These are phyloP conservation scores for Hydrozoanthus tunicans DNA, from an alignment of 64 coral and sea anemone genomes.

Conservation along the genomic window DNA sequence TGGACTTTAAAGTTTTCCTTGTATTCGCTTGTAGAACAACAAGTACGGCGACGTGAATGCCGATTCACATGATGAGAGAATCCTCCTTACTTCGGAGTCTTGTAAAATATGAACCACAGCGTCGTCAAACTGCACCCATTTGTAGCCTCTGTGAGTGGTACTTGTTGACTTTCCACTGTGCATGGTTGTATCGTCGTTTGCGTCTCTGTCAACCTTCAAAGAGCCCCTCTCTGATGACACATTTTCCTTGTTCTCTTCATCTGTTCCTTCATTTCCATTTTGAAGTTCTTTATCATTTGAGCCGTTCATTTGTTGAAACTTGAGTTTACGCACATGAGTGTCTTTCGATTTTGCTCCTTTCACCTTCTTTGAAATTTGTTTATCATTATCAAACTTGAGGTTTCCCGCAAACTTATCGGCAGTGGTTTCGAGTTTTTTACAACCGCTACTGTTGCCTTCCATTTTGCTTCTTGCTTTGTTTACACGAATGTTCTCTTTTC, in stretches of 20 bases:
- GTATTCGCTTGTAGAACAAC: conserved; percentile 76
- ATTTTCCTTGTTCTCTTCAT: conserved; percentile 40
- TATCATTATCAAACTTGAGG: neutral
- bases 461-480: neutral
- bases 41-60: conserved; percentile 91
- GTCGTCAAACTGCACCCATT: conserved; percentile 95
- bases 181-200: neutral
- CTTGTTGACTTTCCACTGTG: conserved; percentile 1
- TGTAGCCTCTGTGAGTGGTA: neutral
- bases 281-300: neutral
- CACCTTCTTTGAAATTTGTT: conserved; percentile 20
- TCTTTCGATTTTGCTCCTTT: neutral
- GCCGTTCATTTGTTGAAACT: conserved; percentile 30
- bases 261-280: neutral
- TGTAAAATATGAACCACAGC: conserved; percentile 58
- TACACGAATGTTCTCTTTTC: conserved; percentile 6
- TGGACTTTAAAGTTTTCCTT: neutral
- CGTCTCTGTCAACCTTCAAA: neutral
- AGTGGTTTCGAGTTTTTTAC: neutral
- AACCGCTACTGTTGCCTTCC: neutral
- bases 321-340: conserved; percentile 35
- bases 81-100: conserved; percentile 63
- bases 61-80: conserved; percentile 82
- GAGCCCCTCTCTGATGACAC: neutral
- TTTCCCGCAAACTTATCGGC: neutral